phyloP scores from a whole-genome alignment of 2,888 invertebrate species.

The Ashinkailepas kermadecensis region DNA sequence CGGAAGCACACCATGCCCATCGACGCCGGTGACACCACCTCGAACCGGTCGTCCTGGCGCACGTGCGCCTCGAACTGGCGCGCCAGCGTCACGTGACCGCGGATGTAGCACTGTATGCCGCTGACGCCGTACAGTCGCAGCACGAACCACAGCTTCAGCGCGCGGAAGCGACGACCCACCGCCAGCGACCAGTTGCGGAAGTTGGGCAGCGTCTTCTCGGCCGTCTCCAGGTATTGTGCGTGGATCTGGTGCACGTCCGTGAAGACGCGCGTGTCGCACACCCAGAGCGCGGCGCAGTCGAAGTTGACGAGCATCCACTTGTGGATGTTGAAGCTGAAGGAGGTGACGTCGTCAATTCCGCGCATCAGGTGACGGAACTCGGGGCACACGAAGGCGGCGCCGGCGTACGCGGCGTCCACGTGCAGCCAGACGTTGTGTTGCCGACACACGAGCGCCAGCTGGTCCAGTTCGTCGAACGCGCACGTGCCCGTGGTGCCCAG shows the following conservation, averaged over 20 bases:
- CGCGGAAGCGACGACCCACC: constrained; percentile 79
- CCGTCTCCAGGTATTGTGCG: constrained; percentile 64
- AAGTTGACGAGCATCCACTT: constrained; percentile 93
- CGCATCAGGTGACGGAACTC: constrained; percentile 66
- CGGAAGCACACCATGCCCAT: constrained; percentile 89
- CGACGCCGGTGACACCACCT: constrained; percentile 70
- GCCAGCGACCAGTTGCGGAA: constrained; percentile 91
- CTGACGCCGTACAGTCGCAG: constrained; percentile 71
- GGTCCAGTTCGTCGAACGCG: constrained; percentile 82
- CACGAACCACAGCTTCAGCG: constrained; percentile 87
- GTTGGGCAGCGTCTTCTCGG: not conserved
- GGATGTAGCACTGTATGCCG: constrained; percentile 66
- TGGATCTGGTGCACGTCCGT: constrained; percentile 85
- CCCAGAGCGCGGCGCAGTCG: constrained; percentile 94
- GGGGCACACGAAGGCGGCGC: constrained; percentile 81
- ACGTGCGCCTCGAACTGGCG: constrained; percentile 67
- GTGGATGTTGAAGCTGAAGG: constrained; percentile 88
- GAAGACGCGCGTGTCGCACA: constrained; percentile 54
- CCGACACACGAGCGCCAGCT: constrained; percentile 73
- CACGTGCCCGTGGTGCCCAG: constrained; percentile 94
- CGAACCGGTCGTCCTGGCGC: constrained; percentile 62
- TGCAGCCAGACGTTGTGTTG: constrained; percentile 77
- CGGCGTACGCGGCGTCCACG: constrained; percentile 95
- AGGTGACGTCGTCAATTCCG: constrained; percentile 72
- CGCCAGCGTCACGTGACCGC: constrained; percentile 65